These are phyloP conservation scores for Pissodes strobi DNA, from an alignment of 1,140 invertebrate species.

Conservation along the genomic window DNA sequence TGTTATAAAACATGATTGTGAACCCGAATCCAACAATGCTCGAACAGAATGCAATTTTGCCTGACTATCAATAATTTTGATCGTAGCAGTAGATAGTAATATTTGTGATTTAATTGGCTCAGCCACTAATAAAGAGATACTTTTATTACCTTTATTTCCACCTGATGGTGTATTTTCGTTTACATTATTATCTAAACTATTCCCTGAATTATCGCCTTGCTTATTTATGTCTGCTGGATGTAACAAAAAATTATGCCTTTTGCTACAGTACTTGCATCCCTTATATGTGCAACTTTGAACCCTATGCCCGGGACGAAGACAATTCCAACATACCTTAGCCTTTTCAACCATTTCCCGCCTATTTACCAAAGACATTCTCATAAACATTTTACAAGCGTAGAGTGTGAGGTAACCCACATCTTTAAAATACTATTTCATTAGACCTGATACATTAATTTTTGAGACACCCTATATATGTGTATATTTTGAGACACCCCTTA, in stretches of 20 bases:
- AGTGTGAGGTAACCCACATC: no score
- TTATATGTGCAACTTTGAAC: neutral
- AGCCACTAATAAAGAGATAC: no score
- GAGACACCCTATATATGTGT: no score
- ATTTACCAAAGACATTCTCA: neutral
- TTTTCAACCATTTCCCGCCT: neutral
- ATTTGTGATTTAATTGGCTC: neutral
- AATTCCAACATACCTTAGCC: neutral
- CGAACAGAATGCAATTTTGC: neutral
- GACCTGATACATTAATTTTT: no score
- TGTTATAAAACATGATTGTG: neutral
- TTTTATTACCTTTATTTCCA: no score
- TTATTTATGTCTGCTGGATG: no score
- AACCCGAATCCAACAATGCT: constrained; percentile 3
- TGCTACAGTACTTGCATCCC: neutral
- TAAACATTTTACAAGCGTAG: neutral
- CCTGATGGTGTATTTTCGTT: no score
- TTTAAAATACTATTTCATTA: no score
- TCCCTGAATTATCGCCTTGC: no score
- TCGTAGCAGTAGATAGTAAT: neutral
- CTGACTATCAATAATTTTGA: neutral
- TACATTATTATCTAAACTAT: no score
- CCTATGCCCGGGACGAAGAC: neutral
- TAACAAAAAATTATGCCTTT: constrained; percentile 2
- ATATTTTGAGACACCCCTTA: no score